Evolutionary conservation across 2,797 vertebrate genomes (phyloP).

Genomic region (Danio aesculapii): DNA sequence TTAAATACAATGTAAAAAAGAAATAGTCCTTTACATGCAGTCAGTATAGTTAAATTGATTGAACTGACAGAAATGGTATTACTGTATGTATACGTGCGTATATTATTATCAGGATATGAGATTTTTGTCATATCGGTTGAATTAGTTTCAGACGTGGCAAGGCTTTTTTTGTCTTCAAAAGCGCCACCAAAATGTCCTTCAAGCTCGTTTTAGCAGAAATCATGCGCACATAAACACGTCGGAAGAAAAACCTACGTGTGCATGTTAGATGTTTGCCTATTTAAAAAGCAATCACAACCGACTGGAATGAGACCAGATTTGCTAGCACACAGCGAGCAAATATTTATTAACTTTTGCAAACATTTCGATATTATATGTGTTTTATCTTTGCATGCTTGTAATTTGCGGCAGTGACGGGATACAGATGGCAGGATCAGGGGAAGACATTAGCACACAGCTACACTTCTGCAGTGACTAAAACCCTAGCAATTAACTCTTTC

Average conservation of each 20-base stretch:
- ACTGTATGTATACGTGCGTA: no score
- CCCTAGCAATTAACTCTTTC: conserved; percentile 81
- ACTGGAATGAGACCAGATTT: conserved; percentile 26
- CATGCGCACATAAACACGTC: not conserved
- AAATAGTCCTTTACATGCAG: no score
- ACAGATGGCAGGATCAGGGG: conserved; percentile 63
- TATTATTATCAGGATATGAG: no score
- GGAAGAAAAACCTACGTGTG: not conserved
- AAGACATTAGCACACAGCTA: conserved; percentile 57
- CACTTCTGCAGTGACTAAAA: conserved; percentile 67
- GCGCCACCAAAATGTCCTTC: not conserved
- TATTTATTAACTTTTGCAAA: conserved; percentile 67
- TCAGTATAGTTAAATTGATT: no score
- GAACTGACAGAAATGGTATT: no score
- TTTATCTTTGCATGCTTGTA: conserved; percentile 64
- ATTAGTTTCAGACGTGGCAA: conserved; percentile 2
- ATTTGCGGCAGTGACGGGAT: conserved; percentile 33
- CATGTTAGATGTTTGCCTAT: conserved; percentile 18
- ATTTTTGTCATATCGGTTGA: not conserved
- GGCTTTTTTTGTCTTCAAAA: not conserved
- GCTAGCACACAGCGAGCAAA: conserved; percentile 11
- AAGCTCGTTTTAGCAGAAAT: not conserved
- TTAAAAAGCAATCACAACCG: conserved; percentile 20
- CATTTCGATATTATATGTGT: conserved; percentile 68
- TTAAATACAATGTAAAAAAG: no score